Base-by-base conservation (phyloP, 2,888 invertebrate species). In the Amorpha juglandis region DNA sequence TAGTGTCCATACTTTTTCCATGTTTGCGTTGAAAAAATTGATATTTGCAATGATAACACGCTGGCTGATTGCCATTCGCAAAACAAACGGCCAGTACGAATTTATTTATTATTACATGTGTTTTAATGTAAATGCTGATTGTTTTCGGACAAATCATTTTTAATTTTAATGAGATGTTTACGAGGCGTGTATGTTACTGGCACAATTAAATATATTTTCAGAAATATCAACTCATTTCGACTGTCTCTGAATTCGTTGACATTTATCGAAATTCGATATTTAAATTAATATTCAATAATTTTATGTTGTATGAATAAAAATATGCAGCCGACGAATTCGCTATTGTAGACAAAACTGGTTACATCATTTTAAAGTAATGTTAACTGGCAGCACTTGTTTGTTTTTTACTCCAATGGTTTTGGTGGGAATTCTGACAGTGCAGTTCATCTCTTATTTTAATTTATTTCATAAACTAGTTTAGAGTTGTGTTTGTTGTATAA, bases 11-110 rank as follows among this genome's bases (percentile, higher is more conserved):
- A 67, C 58, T 58, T 58, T 58, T 70, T 67, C 62, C 58, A 55
- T 70, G 64, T 70, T 70, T 70, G 70, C 58, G 14, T 58, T 58
- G 58, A 58, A 58, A 2, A n/a, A 51, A 67, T 68, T 64, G 51
- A 51, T 69, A 33, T 70, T 70, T 67, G 67, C 69, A 55, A 47
- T 69, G 65, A 68, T 69, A 69, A 64, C 70, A 68, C 19, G 35
- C 63, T 19, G 6, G 33, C 52, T 69, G 70, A 70, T 70, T 70
- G 69, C 67, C 63, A 42, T 66, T 55, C 35, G 14, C 35, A 58
- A 51, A 47, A 67, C 65, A 67, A 69, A 67, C 65, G 58, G 67
- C 52, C 58, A 38, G 19, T 12, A 12, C 55, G 38, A 58, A 58
- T 58, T 16, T 58, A 58, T 58, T 58, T 58, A 58, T 58, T 58